Conservation (phyloP, 2,113 vertebrate genomes). For the Ictalurus furcatus region DNA sequence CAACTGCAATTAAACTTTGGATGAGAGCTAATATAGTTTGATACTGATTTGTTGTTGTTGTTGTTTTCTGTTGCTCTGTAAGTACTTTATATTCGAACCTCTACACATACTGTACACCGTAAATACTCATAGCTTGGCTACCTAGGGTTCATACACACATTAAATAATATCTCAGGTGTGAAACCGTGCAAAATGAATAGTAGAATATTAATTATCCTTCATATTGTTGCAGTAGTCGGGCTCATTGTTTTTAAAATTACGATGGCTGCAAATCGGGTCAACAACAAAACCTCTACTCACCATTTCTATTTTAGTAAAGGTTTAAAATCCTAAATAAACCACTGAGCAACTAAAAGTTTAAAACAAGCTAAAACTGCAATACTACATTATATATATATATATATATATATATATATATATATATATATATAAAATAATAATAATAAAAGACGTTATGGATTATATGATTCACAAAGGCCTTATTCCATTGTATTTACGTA, state of each 20-base stretch:
- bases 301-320: neutral
- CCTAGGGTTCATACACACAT: neutral
- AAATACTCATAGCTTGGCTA: neutral
- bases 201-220: neutral
- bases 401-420: no score
- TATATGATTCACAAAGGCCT: neutral
- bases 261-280: no score
- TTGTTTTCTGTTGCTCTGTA: neutral
- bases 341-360: neutral
- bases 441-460: neutral
- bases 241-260: neutral
- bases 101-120: neutral
- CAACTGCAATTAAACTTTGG: neutral
- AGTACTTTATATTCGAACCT: neutral
- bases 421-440: no score
- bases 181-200: neutral
- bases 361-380: neutral
- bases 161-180: neutral
- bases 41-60: no score
- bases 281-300: slow-evolving; percentile 12
- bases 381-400: neutral
- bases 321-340: neutral
- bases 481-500: slow-evolving; percentile 20
- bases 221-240: neutral
- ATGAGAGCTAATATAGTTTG: no score